These are phyloP conservation scores for Ispidina picta DNA, from an alignment of 2,797 vertebrate species.

Conservation along the genomic window DNA sequence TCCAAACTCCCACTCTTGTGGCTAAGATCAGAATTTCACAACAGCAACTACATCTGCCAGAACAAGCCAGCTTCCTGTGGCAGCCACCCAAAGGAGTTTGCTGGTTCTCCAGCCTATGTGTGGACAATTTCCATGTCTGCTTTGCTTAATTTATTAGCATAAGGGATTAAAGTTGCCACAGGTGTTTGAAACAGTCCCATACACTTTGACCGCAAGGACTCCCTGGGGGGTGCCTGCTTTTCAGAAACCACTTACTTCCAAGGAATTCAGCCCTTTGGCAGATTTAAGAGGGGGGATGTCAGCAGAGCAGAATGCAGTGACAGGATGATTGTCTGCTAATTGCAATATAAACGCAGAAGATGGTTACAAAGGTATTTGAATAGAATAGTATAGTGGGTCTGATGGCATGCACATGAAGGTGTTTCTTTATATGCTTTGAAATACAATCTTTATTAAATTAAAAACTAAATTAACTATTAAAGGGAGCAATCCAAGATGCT, in stretches of 20 bases:
- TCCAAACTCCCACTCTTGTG: neutral
- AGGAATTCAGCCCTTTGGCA: slow-evolving; percentile 62
- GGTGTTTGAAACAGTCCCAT: slow-evolving; percentile 63
- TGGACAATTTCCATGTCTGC: slow-evolving; percentile 58
- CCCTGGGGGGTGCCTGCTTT: slow-evolving; percentile 51
- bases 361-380: slow-evolving; percentile 2
- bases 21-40: neutral
- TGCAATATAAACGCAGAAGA: slow-evolving; percentile 47
- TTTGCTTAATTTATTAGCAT: slow-evolving; percentile 65
- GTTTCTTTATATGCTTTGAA: neutral
- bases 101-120: slow-evolving; percentile 28
- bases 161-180: slow-evolving; percentile 67
- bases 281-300: slow-evolving; percentile 63
- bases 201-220: slow-evolving; percentile 61
- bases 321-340: slow-evolving; percentile 59
- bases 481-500: neutral
- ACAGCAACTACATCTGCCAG: neutral
- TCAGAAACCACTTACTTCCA: slow-evolving; percentile 66
- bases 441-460: neutral
- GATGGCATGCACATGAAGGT: neutral
- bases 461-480: neutral
- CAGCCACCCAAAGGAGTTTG: slow-evolving; percentile 38
- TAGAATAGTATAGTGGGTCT: neutral
- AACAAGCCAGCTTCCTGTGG: slow-evolving; percentile 22
- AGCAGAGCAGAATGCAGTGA: slow-evolving; percentile 60